Base-by-base conservation (phyloP, 2,113 vertebrate species). In the Atlantisia rogersi region DNA sequence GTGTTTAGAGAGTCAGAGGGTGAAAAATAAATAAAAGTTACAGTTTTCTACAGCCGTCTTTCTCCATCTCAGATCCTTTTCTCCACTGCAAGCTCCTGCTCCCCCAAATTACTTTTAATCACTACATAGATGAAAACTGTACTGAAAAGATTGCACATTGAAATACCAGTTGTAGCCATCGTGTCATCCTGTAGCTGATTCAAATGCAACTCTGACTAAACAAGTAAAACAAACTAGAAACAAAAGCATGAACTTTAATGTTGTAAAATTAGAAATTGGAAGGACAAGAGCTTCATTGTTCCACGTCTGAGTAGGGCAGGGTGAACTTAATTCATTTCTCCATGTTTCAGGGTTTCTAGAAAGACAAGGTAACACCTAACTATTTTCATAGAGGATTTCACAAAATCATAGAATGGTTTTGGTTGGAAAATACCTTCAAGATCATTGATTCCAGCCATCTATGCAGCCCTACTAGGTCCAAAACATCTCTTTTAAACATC, bases 21-120 rank as follows among this genome's bases (percentile, higher is more conserved):
- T 15, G 50, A 92, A 70, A 95, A 95, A 92, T 20, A 95, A 97
- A 96, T 82, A 90, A 75, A 92, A 87, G 74, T 88, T 58, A 32
- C 26, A 13, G 39, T 44, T 95, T 86, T 37, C 19, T n/a, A 15
- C 32, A 64, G 26, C 2, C 3, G 9, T 74, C 22, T 77, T 70
- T 6, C 25, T 19, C 6, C 22, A 8, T 2, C 6, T 15, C 32
- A 44, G 19, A 42, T 15, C 8, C 9, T 50, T 40, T 29, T 28
- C 52, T 59, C 24, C 37, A 77, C 75, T 24, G 37, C 37, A 52
- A 73, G 37, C n/a, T 52, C 21, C 40, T 24, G 19, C 52, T 70
- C 25, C 59, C 50, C 4, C 22, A 65, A 70, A 63, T 60, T 14
- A 10, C 11, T 74, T 83, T 26, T 5, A 77, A 65, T 76, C 46